Conservation (phyloP, 2,888 invertebrate species). For the Belgica antarctica region DNA sequence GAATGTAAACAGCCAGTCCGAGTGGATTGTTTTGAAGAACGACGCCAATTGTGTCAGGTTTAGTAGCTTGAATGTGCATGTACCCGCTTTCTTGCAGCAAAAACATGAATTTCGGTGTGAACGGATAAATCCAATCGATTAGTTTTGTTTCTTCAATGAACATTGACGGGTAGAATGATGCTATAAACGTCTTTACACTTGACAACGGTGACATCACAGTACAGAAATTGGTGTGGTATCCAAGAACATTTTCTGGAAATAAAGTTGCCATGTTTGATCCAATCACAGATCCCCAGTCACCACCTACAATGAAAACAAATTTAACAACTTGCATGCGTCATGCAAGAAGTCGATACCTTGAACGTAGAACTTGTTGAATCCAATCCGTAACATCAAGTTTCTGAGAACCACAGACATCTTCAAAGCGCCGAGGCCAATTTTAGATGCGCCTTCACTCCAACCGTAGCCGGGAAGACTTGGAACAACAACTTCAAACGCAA, state of each 20-base stretch:
- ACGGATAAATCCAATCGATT: slow-evolving; percentile 33
- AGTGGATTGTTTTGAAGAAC: slow-evolving; percentile 72
- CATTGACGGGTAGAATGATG: slow-evolving; percentile 59
- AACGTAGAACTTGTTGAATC: slow-evolving; percentile 63
- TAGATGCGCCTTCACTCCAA: slow-evolving; percentile 57
- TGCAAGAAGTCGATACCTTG: slow-evolving; percentile 60
- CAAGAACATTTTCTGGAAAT: slow-evolving; percentile 61
- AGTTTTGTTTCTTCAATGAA: slow-evolving; percentile 57
- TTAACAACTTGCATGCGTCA: too few relatives aligned
- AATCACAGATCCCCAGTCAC: slow-evolving; percentile 77
- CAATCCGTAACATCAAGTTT: slow-evolving; percentile 68
- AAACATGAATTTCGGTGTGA: slow-evolving; percentile 46
- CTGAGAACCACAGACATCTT: slow-evolving; percentile 61
- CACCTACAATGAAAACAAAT: slow-evolving; percentile 53
- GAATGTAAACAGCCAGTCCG: slow-evolving; percentile 75
- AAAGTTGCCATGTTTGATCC: slow-evolving; percentile 63
- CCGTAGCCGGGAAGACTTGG: slow-evolving; percentile 71
- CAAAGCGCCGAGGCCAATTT: slow-evolving; percentile 61
- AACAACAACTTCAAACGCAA: slow-evolving; percentile 67
- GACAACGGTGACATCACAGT: slow-evolving; percentile 50
- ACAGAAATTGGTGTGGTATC: slow-evolving; percentile 65
- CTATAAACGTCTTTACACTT: slow-evolving; percentile 55
- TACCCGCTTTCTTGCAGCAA: slow-evolving; percentile 60
- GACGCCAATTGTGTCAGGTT: slow-evolving; percentile 81
- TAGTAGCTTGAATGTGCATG: slow-evolving; percentile 78